Percentiles rank a stretch among this genome's conserved stretches.
Evolutionary conservation across 1,140 invertebrate species (phyloP).

Genomic region (Epicauta chinensis): DNA sequence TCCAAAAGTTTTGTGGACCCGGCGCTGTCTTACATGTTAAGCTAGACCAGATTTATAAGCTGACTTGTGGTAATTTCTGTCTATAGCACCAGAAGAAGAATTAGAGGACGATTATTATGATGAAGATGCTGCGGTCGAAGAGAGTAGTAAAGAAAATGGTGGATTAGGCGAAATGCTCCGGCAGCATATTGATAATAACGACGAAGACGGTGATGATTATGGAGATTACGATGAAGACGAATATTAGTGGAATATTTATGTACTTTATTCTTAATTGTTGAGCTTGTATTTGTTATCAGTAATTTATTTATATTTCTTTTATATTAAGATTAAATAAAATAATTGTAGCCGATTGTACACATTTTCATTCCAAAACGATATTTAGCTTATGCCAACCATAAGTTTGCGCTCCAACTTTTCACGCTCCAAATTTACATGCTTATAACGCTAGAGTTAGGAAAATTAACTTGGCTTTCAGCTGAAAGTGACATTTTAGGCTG

Average conservation of each 20-base stretch:
- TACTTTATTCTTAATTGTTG: background rate
- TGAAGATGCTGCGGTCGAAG: conserved; percentile 20
- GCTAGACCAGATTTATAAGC: no score
- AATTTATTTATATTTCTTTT: background rate
- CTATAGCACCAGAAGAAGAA: conserved; percentile 24
- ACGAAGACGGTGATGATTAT: conserved; percentile 28
- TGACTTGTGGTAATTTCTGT: no score
- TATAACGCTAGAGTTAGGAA: no score
- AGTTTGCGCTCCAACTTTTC: no score
- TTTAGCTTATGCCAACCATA: no score
- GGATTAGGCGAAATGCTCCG: conserved; percentile 33
- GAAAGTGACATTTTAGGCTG: no score
- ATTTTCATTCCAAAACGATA: no score
- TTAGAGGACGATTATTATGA: conserved; percentile 34
- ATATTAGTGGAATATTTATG: conserved; percentile 26
- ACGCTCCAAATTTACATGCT: no score
- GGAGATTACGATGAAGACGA: conserved; percentile 35
- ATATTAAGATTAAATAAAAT: background rate
- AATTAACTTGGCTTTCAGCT: no score
- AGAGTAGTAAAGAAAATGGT: conserved; percentile 27
- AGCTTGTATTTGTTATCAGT: background rate
- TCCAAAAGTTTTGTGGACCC: no score
- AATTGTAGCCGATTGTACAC: no score
- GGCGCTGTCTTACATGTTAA: no score
- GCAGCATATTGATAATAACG: conserved; percentile 34